Percentiles rank a stretch among this genome's conserved stretches.
Conservation (phyloP, 37 sponge, comb jelly and placozoan species). For the Hexactinellida sp. region DNA sequence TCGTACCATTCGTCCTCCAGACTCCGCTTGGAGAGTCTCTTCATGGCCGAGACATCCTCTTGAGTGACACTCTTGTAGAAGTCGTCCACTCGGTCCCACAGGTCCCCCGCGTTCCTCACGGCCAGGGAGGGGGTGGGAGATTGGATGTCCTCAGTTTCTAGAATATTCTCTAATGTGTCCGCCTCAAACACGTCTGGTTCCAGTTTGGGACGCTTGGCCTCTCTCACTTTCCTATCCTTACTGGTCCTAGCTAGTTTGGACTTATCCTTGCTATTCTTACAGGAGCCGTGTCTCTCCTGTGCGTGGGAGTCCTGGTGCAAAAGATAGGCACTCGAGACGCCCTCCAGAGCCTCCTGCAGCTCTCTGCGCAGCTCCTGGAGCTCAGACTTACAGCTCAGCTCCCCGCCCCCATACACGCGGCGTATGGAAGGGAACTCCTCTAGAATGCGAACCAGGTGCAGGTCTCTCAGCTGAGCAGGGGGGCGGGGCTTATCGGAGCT, state of each 20-base stretch:
- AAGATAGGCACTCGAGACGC: background rate
- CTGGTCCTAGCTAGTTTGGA: background rate
- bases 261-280: background rate
- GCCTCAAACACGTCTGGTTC: background rate
- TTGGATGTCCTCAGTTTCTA: background rate
- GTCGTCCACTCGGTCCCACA: background rate
- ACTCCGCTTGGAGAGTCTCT: background rate
- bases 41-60: background rate
- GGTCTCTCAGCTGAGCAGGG: background rate
- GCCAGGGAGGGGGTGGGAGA: background rate
- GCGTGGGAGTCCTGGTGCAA: background rate
- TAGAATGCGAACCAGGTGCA: background rate
- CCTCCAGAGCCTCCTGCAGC: background rate
- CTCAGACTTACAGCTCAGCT: background rate
- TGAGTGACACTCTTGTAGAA: background rate
- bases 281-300: background rate
- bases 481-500: background rate
- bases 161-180: background rate
- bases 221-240: background rate
- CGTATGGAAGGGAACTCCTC: conserved; percentile 4
- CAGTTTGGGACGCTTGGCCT: background rate
- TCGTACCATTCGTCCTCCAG: background rate
- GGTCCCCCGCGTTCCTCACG: background rate
- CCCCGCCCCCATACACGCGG: background rate
- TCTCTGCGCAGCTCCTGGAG: background rate